These are phyloP conservation scores for Cettia cetti DNA, from an alignment of 2,113 vertebrate genomes.

Conservation along the genomic window DNA sequence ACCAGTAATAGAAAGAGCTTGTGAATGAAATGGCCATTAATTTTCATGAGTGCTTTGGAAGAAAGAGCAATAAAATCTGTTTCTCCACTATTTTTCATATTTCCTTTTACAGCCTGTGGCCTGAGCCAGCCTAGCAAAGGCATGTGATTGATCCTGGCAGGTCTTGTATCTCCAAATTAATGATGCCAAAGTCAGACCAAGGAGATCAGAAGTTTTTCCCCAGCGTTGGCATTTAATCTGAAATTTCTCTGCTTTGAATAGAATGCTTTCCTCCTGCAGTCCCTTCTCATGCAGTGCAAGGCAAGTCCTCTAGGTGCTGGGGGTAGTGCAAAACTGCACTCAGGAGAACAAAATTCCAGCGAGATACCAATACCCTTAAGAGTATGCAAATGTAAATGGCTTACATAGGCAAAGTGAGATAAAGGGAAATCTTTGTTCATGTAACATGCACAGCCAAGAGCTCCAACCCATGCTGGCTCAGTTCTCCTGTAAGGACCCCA, in stretches of 20 bases:
- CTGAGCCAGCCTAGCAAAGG: neutral
- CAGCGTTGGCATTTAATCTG: neutral
- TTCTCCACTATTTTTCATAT: neutral
- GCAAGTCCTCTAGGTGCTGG: neutral
- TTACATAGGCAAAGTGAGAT: neutral
- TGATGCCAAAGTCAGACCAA: neutral
- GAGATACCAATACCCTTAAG: neutral
- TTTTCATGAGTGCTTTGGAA: neutral
- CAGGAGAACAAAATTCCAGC: neutral
- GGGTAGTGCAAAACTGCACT: neutral
- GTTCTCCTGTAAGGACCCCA: neutral
- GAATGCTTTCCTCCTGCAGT: neutral
- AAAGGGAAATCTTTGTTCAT: neutral
- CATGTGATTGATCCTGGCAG: accelerated
- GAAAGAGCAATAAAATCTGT: neutral
- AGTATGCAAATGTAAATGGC: neutral
- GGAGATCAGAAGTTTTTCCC: neutral
- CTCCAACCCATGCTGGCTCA: neutral
- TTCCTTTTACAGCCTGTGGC: neutral
- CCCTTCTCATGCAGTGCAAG: neutral
- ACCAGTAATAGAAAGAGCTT: neutral
- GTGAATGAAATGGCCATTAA: neutral
- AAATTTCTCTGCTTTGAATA: neutral
- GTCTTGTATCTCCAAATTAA: neutral
- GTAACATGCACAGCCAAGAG: neutral